phyloP scores from a whole-genome alignment of 92 coral and sea anemone species.

The Heteractis magnifica region DNA sequence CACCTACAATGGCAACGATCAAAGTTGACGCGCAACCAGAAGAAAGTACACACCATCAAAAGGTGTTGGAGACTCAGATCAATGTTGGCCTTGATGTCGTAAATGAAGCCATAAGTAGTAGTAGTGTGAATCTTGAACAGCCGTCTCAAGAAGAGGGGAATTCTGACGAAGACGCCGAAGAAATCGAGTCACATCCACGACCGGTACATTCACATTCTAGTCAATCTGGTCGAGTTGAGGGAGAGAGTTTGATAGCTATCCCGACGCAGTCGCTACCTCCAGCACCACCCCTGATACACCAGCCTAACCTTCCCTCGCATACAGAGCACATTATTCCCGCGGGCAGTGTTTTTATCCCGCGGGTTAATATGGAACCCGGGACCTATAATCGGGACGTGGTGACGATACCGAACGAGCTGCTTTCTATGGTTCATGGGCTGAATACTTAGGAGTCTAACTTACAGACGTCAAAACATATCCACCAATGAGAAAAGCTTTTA shows the following conservation, averaged over 20 bases:
- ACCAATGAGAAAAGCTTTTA: too few species aligned
- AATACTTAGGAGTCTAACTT: constrained; percentile 14
- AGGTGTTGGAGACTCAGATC: constrained; percentile 16
- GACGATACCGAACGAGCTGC: constrained; percentile 55
- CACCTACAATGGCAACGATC: constrained; percentile 16
- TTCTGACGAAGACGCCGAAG: not conserved
- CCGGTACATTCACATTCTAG: not conserved
- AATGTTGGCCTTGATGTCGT: constrained; percentile 25
- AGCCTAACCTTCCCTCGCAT: not conserved
- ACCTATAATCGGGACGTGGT: constrained; percentile 45
- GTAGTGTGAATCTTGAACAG: not conserved
- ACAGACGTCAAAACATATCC: too few species aligned
- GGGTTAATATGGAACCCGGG: constrained; percentile 22
- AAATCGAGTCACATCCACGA: not conserved
- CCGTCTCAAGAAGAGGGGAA: not conserved
- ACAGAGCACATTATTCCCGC: not conserved
- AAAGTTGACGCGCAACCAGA: not conserved
- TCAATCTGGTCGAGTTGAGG: not conserved
- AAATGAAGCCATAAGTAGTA: constrained; percentile 8
- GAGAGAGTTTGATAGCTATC: not conserved
- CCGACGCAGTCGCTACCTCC: constrained; percentile 20
- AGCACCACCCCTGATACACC: constrained; percentile 34
- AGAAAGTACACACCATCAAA: not conserved
- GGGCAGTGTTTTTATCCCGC: constrained; percentile 45
- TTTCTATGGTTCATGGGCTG: constrained; percentile 52